Evolutionary conservation across 2,888 invertebrate species (phyloP).

Genomic region (Nebria brevicollis): DNA sequence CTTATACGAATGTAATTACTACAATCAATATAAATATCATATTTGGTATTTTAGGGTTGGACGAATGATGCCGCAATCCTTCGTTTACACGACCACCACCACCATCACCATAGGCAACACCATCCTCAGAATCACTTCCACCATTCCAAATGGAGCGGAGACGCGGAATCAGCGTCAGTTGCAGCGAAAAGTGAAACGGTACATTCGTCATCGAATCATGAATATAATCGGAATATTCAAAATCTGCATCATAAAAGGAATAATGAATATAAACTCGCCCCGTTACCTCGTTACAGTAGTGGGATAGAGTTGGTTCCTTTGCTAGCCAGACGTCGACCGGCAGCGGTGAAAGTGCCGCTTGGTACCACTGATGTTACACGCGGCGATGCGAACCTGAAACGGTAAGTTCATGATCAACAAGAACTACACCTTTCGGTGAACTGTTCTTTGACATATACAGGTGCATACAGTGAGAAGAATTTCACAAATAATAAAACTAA

Average conservation of each 20-base stretch:
- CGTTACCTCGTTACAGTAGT: conserved; percentile 60
- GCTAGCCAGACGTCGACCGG: conserved; percentile 73
- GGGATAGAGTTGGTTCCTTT: conserved; percentile 83
- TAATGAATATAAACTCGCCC: conserved; percentile 53
- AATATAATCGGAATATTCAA: background rate
- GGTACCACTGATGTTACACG: conserved; percentile 68
- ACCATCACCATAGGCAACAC: conserved; percentile 14
- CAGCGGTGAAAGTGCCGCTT: conserved; percentile 66
- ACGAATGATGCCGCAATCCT: conserved; percentile 30
- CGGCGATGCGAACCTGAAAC: conserved; percentile 63
- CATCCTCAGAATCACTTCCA: conserved; percentile 8
- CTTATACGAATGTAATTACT: too few species aligned
- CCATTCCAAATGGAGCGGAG: background rate
- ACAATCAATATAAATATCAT: background rate
- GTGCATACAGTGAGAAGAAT: too few species aligned
- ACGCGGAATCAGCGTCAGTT: background rate
- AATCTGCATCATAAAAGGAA: background rate
- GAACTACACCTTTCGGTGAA: background rate
- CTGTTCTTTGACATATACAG: background rate
- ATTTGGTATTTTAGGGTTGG: conserved; percentile 30
- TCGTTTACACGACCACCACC: conserved; percentile 17
- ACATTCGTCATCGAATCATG: background rate
- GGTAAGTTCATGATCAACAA: conserved; percentile 57
- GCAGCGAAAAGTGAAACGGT: conserved; percentile 54
- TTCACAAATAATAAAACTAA: too few species aligned